Percentiles rank a stretch among this genome's conserved stretches.
Conservation (phyloP, 2,113 vertebrate species). For the Muntiacus reevesi region DNA sequence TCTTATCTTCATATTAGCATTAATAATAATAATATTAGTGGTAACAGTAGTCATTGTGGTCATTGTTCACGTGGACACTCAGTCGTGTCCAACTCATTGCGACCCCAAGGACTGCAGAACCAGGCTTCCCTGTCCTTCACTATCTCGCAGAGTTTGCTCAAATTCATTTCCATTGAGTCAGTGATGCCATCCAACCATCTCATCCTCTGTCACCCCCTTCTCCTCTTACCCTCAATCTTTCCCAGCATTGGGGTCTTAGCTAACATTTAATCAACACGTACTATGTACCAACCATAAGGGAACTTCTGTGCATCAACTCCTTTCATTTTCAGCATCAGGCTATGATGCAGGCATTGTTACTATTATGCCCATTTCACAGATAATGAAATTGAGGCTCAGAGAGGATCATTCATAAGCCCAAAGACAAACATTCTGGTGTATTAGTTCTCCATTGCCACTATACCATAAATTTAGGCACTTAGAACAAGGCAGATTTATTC, state of each 20-base stretch:
- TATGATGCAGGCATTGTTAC: not conserved
- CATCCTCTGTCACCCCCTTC: not conserved
- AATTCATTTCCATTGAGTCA: not conserved
- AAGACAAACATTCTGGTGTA: not conserved
- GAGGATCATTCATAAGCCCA: not conserved
- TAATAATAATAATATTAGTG: not conserved
- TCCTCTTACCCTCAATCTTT: not conserved
- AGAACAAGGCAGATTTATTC: not conserved
- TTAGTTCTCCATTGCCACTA: not conserved
- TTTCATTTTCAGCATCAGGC: not conserved
- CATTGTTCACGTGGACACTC: not conserved
- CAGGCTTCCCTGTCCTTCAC: not conserved
- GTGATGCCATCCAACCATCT: not conserved
- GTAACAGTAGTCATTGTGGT: accelerated
- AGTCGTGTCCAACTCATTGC: not conserved
- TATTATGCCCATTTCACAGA: not conserved
- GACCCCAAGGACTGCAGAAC: not conserved
- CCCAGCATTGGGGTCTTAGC: not conserved
- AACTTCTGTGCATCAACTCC: not conserved
- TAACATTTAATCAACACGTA: not conserved
- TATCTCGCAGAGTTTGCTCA: not conserved
- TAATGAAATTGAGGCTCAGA: not conserved
- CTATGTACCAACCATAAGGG: not conserved
- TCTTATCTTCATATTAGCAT: not conserved
- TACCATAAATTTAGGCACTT: not conserved